phyloP scores from a whole-genome alignment of 2,888 invertebrate species.

The Salpingus planirostris region DNA sequence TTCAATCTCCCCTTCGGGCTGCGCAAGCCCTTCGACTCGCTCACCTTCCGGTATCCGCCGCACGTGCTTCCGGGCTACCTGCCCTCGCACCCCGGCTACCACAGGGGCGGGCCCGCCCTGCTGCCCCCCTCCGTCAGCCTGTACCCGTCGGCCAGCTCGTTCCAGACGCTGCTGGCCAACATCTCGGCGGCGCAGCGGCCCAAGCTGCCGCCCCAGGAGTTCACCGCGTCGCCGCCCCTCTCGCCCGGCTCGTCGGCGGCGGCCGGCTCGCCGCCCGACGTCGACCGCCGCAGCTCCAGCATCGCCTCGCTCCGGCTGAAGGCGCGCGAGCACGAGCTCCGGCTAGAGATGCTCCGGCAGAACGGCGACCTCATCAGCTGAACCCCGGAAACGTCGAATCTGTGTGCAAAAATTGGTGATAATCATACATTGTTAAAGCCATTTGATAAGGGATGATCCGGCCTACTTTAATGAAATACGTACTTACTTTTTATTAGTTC shows the following conservation, averaged over 20 bases:
- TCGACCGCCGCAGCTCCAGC: slow-evolving; percentile 76
- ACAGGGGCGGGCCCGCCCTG: slow-evolving; percentile 55
- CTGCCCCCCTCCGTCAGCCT: slow-evolving; percentile 54
- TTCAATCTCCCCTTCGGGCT: slow-evolving; percentile 73
- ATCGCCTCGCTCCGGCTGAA: slow-evolving; percentile 81
- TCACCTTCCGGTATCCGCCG: slow-evolving; percentile 65
- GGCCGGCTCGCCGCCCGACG: slow-evolving; percentile 49
- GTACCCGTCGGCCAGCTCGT: slow-evolving; percentile 57
- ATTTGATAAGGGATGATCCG: no score
- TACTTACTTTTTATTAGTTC: no score
- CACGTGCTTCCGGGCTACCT: slow-evolving; percentile 53
- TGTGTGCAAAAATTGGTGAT: not conserved
- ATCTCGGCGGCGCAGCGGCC: slow-evolving; percentile 57
- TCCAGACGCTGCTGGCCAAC: slow-evolving; percentile 78
- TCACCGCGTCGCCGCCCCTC: slow-evolving; percentile 44
- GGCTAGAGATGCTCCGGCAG: slow-evolving; percentile 73
- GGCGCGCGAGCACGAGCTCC: slow-evolving; percentile 81
- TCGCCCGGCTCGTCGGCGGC: slow-evolving; percentile 43
- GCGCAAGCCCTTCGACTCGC: slow-evolving; percentile 63
- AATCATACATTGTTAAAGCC: slow-evolving; percentile 2
- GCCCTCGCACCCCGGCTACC: slow-evolving; percentile 40
- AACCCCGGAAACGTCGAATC: slow-evolving; percentile 21
- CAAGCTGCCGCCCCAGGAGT: slow-evolving; percentile 46
- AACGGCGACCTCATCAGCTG: slow-evolving; percentile 74
- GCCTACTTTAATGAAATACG: no score